These are phyloP conservation scores for Okamejei kenojei DNA, from an alignment of 2,797 vertebrate species.

Conservation along the genomic window DNA sequence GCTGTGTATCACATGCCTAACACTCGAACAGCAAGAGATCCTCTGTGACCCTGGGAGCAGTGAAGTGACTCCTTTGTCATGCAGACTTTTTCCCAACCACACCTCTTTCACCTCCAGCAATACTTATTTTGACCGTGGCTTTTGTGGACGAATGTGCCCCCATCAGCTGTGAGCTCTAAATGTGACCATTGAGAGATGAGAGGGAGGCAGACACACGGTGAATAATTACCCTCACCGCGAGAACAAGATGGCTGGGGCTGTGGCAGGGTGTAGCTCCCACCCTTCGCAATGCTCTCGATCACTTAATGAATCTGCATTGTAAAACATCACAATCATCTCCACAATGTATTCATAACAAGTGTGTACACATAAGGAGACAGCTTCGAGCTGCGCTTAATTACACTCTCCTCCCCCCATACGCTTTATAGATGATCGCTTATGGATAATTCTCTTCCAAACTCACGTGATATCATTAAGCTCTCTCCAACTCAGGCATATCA, in stretches of 20 bases:
- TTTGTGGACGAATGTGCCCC: not conserved
- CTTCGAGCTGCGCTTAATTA: not conserved
- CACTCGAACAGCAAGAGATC: conserved; percentile 11
- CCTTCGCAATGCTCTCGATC: not conserved
- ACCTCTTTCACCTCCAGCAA: conserved; percentile 9
- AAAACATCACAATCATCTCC: not conserved
- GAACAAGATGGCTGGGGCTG: not conserved
- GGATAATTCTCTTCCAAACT: not conserved
- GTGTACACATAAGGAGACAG: not conserved
- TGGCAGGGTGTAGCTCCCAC: not conserved
- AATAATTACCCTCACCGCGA: conserved; percentile 7
- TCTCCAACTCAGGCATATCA: not conserved
- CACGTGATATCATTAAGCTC: not conserved
- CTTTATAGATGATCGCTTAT: not conserved
- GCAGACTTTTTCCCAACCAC: conserved; percentile 16
- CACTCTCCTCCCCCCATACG: not conserved
- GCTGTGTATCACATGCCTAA: not conserved
- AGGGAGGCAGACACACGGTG: not conserved
- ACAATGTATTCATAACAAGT: not conserved
- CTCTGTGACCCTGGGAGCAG: not conserved
- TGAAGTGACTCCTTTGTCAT: conserved; percentile 3
- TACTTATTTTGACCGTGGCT: conserved; percentile 10
- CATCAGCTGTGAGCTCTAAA: not conserved
- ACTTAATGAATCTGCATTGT: not conserved
- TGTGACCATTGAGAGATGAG: not conserved